Evolutionary conservation across 2,797 vertebrate species (phyloP).

Genomic region (Tangara arthus): DNA sequence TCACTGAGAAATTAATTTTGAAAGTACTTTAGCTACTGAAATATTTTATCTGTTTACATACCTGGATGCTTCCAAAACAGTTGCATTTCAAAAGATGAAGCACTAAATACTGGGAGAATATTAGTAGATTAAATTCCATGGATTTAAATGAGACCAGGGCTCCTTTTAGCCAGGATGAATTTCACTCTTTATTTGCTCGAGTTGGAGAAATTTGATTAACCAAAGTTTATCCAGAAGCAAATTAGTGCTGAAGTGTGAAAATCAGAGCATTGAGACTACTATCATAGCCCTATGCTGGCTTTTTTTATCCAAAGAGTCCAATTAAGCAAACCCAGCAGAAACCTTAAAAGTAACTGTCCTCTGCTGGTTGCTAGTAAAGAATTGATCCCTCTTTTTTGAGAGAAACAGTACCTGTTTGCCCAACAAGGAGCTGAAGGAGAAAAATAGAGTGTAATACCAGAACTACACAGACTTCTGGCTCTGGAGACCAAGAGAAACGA

Average conservation of each 20-base stretch:
- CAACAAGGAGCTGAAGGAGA: neutral
- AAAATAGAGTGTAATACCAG: neutral
- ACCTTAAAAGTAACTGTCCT: neutral
- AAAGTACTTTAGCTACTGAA: neutral
- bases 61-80: neutral
- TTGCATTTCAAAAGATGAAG: neutral
- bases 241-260: conserved; percentile 13
- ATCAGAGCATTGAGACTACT: neutral
- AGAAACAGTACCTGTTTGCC: neutral
- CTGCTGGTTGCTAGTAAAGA: neutral
- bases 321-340: conserved; percentile 8
- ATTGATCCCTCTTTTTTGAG: neutral
- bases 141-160: neutral
- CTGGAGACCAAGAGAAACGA: neutral
- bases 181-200: neutral
- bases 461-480: neutral
- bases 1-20: neutral
- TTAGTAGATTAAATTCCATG: neutral
- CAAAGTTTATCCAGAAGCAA: conserved; percentile 2
- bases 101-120: neutral
- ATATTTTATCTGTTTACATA: neutral
- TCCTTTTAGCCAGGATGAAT: neutral
- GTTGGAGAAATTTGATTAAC: conserved; percentile 29
- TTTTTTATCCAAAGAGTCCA: neutral
- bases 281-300: neutral